These are phyloP conservation scores for Poeciliopsis retropinna DNA, from an alignment of 2,113 vertebrate species.

Conservation along the genomic window DNA sequence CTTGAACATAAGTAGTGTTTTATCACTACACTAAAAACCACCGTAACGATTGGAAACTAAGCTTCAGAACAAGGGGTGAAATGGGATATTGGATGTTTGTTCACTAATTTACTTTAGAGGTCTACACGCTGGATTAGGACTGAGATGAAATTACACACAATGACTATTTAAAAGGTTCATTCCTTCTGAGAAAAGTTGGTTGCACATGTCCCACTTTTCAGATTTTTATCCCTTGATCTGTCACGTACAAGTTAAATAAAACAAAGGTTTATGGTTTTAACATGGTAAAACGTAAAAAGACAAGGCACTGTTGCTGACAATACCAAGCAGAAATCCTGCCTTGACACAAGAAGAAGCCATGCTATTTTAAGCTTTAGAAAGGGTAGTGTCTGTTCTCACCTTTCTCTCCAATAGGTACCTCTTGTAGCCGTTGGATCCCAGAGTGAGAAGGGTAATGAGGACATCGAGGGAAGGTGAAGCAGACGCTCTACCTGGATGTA, in stretches of 20 bases:
- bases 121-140: no score
- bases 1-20: background rate
- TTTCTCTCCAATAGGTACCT: slow-evolving; percentile 92
- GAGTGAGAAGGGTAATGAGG: slow-evolving; percentile 93
- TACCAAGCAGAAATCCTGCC: background rate
- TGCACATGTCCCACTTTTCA: no score
- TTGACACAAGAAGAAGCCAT: background rate
- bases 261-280: background rate
- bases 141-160: slow-evolving; percentile 3
- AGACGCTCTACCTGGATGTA: slow-evolving; percentile 89
- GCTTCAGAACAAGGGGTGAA: no score
- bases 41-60: no score
- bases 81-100: background rate
- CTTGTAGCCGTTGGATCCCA: slow-evolving; percentile 92
- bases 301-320: background rate
- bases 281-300: background rate
- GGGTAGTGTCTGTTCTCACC: slow-evolving; percentile 75
- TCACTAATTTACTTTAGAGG: background rate
- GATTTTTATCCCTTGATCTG: background rate
- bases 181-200: no score
- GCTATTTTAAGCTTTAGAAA: background rate
- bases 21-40: no score
- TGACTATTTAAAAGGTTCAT: no score
- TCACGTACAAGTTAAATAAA: background rate
- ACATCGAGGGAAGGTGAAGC: slow-evolving; percentile 94